Conservation (phyloP, 2,113 vertebrate species). For the Oncorhynchus mykiss region DNA sequence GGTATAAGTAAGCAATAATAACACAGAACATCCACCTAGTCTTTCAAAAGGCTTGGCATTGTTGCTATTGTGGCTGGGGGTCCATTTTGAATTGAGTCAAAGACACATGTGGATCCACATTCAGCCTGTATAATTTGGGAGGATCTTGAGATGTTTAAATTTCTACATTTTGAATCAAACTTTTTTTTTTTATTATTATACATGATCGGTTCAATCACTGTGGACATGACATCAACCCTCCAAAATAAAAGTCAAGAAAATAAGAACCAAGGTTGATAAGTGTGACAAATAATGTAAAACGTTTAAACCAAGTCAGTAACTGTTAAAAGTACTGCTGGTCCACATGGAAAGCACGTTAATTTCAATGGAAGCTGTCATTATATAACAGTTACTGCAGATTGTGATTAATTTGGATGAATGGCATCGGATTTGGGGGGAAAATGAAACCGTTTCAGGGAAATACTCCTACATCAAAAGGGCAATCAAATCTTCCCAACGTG, state of each 20-base stretch:
- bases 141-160: neutral
- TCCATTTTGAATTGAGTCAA: neutral
- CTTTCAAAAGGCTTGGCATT: neutral
- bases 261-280: neutral
- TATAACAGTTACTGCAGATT: neutral
- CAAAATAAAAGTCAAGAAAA: neutral
- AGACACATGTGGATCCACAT: neutral
- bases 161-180: neutral
- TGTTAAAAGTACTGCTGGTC: neutral
- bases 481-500: neutral
- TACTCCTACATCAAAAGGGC: neutral
- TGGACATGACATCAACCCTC: neutral
- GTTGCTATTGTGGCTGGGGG: neutral
- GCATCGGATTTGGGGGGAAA: too few species aligned
- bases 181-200: neutral
- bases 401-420: neutral
- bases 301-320: neutral
- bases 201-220: constrained; percentile 1
- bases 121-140: neutral
- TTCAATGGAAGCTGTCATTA: neutral
- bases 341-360: neutral
- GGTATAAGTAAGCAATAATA: too few species aligned
- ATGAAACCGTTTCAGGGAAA: neutral
- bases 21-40: too few species aligned
- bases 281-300: neutral